Conservation (phyloP, 1,140 invertebrate species). For the Rhysida immarginata region DNA sequence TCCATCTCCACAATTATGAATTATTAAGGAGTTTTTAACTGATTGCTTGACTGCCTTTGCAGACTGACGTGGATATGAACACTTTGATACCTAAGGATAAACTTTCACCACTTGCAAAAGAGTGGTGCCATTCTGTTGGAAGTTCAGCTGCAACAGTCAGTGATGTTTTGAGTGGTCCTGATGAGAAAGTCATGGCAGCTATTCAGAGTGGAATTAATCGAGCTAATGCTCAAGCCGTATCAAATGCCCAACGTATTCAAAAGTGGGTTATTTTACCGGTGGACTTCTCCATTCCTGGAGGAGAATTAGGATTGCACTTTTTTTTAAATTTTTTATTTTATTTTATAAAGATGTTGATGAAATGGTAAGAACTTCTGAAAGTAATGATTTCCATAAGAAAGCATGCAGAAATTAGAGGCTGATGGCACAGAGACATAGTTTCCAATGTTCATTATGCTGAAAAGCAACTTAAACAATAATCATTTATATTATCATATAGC, state of each 20-base stretch:
- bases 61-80: conserved; percentile 51
- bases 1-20: too few relatives aligned
- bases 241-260: conserved; percentile 25
- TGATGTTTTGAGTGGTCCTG: neutral
- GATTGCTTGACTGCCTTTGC: too few relatives aligned
- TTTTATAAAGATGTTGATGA: neutral
- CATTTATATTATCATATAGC: neutral
- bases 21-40: too few relatives aligned
- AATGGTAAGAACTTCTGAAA: neutral
- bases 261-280: conserved; percentile 30
- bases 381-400: neutral
- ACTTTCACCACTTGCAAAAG: conserved; percentile 42
- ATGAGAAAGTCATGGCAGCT: conserved; percentile 15
- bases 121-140: conserved; percentile 55
- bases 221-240: conserved; percentile 39
- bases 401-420: too few relatives aligned
- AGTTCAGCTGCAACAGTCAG: conserved; percentile 32
- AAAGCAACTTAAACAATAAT: neutral
- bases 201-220: conserved; percentile 60
- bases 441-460: neutral
- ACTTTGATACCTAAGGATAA: conserved; percentile 52
- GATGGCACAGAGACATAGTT: too few relatives aligned
- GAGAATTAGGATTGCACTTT: conserved; percentile 27
- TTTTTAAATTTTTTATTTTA: neutral
- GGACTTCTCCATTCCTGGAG: conserved; percentile 31